Base-by-base conservation (phyloP, 2,113 vertebrate species). In the Zonotrichia leucophrys region DNA sequence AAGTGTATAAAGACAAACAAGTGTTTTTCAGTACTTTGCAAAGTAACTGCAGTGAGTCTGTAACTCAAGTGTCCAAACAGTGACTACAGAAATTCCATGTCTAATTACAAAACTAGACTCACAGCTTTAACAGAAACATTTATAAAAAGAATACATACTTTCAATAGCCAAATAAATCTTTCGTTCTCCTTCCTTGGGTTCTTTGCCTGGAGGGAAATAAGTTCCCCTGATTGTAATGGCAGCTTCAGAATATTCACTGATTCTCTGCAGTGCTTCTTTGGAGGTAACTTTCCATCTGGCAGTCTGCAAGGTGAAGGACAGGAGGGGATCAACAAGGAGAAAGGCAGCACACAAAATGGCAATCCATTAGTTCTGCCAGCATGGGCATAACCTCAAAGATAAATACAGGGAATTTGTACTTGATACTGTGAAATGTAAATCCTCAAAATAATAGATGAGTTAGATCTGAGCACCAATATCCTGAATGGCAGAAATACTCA, bases 101-200 rank as follows among this genome's bases (percentile, higher is more conserved):
- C 33, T 23, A 30, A 59, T n/a, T 50, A 56, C 5, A 18, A 33
- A 91, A 49, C 24, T 9, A 46, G 59, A 46, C 18, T 66, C 3
- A 1, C 1, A 37, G 3, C 37, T 85, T 84, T 62, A 35, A 67
- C 0, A 37, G n/a, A 39, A 83, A 46, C 17, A n/a, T 67, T 88
- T 55, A 24, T 18, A 55, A 89, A 53, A 93, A 33, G 3, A 66
- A 83, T 60, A 97, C 99, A 12, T 98, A 99, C 99, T 99, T 97
- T 99, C 99, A 89, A 99, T 99, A 84, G 99, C 99, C 97, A 99
- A 98, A 96, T 99, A 99, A 97, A 99, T 99, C 96, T 99, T 99
- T 72, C 99, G 97, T 68, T 99, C 99, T 96, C 99, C 99, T 92
- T 99, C 99, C 81, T 99, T 99, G 75, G 99, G 99, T 92, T 99